Evolutionary conservation across 2,113 vertebrate species (phyloP), one percentile per base, ranked within the genome.

Genomic region (Brachyistius frenatus): DNA sequence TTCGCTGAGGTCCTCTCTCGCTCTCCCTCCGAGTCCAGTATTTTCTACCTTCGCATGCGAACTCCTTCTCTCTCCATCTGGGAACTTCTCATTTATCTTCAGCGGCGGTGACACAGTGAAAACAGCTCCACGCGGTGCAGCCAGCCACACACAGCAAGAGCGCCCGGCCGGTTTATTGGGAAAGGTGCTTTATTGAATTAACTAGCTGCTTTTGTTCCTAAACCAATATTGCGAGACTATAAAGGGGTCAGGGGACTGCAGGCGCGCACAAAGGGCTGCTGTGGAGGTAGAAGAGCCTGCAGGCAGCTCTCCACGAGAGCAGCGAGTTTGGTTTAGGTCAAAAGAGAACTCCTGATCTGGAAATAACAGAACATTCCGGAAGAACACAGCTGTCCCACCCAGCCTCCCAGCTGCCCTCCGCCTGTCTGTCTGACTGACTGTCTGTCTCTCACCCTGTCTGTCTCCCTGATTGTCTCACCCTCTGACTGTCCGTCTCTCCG

Each of bases 281-380:
- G 44, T 75, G 85, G 84, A 94, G 88, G 85, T 87, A 83, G 89
- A 87, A 49, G 91, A 35, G 84, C 90, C 91, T 84, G 85, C 66
- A 83, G 92, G 90, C 85, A 66, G 87, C 90, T 85, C 84, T 83
- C 81, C 57, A 47, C 92, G 86, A 89, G 90, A 85, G 90, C 75
- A 88, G 89, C 23, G 23, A 91, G 87, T 94, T 95, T 92, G 94
- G 86, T 92, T 91, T 84, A 89, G 90, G 89, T 93, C 92, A 94
- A 94, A 94, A 93, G 90, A 92, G 86, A 95, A 87, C 87, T 92
- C 90, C 79, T 93, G 92, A 93, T 93, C 85, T 95, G 92, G 93
- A 95, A 95, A 95, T 93, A 94, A 94, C 84, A 83, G 83, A 85
- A 91, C 88, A 94, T 94, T 90, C 88, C 7, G 7, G 93, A 90